These are phyloP conservation scores for Platorchestia sp. DNA, from an alignment of 1,140 invertebrate species.

Conservation along the genomic window DNA sequence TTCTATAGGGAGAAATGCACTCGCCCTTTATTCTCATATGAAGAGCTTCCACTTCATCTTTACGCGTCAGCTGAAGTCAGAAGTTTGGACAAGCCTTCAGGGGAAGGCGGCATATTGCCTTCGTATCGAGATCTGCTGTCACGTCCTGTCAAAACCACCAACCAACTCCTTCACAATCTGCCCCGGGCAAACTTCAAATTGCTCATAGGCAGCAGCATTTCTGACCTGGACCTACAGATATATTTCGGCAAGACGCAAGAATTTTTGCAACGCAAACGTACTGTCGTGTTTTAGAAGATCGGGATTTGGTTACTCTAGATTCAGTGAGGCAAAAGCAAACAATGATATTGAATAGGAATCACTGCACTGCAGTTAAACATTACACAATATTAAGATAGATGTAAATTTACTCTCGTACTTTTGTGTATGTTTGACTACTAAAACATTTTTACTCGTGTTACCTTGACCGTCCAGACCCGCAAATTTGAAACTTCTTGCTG, in stretches of 20 bases:
- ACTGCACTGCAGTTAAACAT: too few relatives aligned
- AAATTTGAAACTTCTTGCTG: too few relatives aligned
- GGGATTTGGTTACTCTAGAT: too few relatives aligned
- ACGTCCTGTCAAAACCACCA: not conserved
- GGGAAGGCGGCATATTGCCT: not conserved
- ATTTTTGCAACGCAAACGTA: not conserved
- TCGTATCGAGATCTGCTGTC: not conserved
- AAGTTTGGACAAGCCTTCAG: not conserved
- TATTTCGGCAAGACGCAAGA: not conserved
- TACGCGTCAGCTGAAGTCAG: not conserved
- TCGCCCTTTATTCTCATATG: not conserved
- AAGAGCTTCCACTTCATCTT: not conserved
- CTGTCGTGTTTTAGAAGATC: too few relatives aligned
- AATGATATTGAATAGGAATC: too few relatives aligned
- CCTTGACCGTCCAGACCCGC: too few relatives aligned
- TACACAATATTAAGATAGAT: too few relatives aligned
- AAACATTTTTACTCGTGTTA: too few relatives aligned
- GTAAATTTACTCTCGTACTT: too few relatives aligned
- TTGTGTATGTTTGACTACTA: too few relatives aligned
- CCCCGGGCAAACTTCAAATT: not conserved
- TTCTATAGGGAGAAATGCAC: not conserved
- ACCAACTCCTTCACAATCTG: not conserved
- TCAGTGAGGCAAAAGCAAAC: too few relatives aligned
- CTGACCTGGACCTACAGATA: not conserved
- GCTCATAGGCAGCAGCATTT: not conserved